Conservation (phyloP, 2,888 invertebrate species). For the Lasioglossum lativentre region DNA sequence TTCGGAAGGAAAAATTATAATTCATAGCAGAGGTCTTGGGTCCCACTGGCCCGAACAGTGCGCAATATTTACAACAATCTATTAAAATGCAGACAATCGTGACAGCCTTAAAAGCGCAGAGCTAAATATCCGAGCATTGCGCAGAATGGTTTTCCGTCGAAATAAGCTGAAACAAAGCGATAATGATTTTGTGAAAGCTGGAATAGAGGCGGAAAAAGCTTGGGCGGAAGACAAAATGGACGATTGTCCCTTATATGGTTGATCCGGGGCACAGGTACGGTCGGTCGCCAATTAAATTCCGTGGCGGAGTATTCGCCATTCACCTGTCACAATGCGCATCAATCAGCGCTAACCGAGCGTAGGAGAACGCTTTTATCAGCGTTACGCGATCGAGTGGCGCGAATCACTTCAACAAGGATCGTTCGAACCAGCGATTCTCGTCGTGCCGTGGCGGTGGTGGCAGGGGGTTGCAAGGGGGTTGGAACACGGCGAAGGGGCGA, state of each 20-base stretch:
- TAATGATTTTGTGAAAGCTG: not conserved
- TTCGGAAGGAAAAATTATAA: too few relatives aligned
- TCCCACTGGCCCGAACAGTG: too few relatives aligned
- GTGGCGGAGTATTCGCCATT: slow-evolving; percentile 48
- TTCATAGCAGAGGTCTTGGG: too few relatives aligned
- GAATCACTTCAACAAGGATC: slow-evolving; percentile 46
- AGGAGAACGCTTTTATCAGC: slow-evolving; percentile 49
- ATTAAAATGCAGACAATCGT: too few relatives aligned
- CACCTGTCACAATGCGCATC: slow-evolving; percentile 57
- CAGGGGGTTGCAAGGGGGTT: slow-evolving; percentile 19
- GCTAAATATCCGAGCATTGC: too few relatives aligned
- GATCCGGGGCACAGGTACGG: not conserved
- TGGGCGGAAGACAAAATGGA: not conserved
- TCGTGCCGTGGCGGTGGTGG: slow-evolving; percentile 3
- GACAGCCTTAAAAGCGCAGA: too few relatives aligned
- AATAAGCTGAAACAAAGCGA: not conserved
- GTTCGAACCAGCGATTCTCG: not conserved
- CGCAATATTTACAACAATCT: too few relatives aligned
- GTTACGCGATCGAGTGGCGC: slow-evolving; percentile 49
- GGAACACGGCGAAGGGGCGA: not conserved
- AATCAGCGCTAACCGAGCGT: slow-evolving; percentile 30
- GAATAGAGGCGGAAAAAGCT: not conserved
- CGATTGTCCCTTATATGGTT: not conserved
- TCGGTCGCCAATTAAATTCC: slow-evolving; percentile 19
- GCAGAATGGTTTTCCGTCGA: not conserved